These are phyloP conservation scores for Drosophila diplacantha DNA, from an alignment of 2,888 invertebrate genomes.

Conservation along the genomic window DNA sequence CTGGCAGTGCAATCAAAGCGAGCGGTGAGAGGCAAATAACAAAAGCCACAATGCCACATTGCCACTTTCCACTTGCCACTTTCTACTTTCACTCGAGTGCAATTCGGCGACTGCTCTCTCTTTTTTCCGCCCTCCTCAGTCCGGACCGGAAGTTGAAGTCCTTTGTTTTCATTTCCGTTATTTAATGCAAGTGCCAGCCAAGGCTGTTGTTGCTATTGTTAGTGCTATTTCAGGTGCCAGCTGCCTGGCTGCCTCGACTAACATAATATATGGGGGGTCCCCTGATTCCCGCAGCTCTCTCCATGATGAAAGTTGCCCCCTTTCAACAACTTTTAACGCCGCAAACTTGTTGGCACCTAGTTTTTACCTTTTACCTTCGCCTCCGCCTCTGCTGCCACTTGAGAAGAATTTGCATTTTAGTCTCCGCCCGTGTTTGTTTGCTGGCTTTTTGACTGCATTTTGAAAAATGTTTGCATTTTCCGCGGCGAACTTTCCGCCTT, in stretches of 20 bases:
- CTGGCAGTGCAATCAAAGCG: slow-evolving; percentile 62
- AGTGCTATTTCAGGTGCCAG: slow-evolving; percentile 48
- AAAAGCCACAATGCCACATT: slow-evolving; percentile 48
- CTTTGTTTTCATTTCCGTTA: slow-evolving; percentile 74
- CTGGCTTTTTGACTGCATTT: slow-evolving; percentile 66
- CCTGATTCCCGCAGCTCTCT: slow-evolving; percentile 5
- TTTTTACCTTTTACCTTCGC: slow-evolving; percentile 33
- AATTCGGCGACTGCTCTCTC: slow-evolving; percentile 43
- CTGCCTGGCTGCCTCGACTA: slow-evolving; percentile 66
- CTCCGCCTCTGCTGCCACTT: slow-evolving; percentile 31
- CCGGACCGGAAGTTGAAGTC: slow-evolving; percentile 67
- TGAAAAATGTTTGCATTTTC: slow-evolving; percentile 57
- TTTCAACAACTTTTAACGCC: slow-evolving; percentile 57
- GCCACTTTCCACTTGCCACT: slow-evolving; percentile 61
- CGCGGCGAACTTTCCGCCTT: slow-evolving; percentile 32
- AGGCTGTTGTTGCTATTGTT: slow-evolving; percentile 45
- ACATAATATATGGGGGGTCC: slow-evolving; percentile 60
- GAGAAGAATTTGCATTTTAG: slow-evolving; percentile 63
- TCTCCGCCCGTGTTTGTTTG: slow-evolving; percentile 47
- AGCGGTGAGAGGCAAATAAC: slow-evolving; percentile 54
- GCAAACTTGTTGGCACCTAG: slow-evolving; percentile 66
- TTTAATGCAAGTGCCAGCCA: slow-evolving; percentile 67
- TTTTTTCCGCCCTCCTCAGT: slow-evolving; percentile 8
- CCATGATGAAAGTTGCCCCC: slow-evolving; percentile 26
- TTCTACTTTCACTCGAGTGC: slow-evolving; percentile 68